Evolutionary conservation across 2,888 invertebrate genomes (phyloP), one percentile per base, ranked within the genome.

Genomic region (Allolobophora icterica): DNA sequence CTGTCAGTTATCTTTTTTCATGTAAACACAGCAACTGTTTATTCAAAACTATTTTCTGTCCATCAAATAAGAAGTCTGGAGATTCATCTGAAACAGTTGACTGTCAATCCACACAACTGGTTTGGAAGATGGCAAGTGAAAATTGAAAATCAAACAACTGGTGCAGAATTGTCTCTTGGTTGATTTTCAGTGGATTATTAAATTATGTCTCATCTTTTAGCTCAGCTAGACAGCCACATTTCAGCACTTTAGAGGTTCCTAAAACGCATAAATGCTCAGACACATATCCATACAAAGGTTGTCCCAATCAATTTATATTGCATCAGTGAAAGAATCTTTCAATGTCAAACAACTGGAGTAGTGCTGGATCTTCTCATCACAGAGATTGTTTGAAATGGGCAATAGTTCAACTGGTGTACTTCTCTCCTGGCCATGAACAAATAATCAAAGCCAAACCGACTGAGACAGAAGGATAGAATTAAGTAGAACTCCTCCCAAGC

Each of bases 391-490:
- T 71, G n/a, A 71, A 71, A 71, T n/a, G 71, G 71, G 71, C 71
- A n/a, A 71, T 71, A 71, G 71, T 71, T 71, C 71, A n/a, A 71
- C 58, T 90, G 33, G 52, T 90, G 34, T 33, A 33, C 71, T 34
- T 52, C 90, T 90, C n/a, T 52, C 33, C 21, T 52, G 52, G 24
- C 21, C 52, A 71, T n/a, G 8, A 71, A 71, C 71, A 71, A 71
- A 71, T 71, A 71, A 71, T 71, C 71, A 71, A 71, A 71, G 71
- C n/a, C 71, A 71, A 71, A n/a, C 17, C n/a, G 13, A 11, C n/a
- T 71, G 71, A n/a, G n/a, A 21, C 52, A 52, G 30, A 71, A 8
- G 11, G 71, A 71, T 30, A 71, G 71, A 71, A 24, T 52, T 52
- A 90, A 19, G 83, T 90, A 33, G 19, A 40, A 30, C 17, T 71